Conservation (phyloP, 2,888 invertebrate genomes). For the Listrodromus nycthemerus region DNA sequence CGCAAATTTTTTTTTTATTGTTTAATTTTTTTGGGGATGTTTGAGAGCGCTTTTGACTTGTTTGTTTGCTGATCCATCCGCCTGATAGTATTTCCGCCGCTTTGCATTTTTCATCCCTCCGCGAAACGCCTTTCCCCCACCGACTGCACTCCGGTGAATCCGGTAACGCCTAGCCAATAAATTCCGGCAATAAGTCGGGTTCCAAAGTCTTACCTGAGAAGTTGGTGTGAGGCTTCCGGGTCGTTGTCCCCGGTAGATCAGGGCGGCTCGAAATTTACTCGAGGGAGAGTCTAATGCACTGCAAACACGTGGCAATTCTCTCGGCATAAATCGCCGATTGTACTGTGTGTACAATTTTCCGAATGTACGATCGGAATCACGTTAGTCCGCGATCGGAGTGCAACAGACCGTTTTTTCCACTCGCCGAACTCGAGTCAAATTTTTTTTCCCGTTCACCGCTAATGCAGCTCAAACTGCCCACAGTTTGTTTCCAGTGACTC, state of each 20-base stretch:
- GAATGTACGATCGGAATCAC: neutral
- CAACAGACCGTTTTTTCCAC: neutral
- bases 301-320: neutral
- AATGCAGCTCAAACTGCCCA: neutral
- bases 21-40: neutral
- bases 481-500: neutral
- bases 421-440: neutral
- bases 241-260: constrained; percentile 2
- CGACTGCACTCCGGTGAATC: constrained; percentile 14
- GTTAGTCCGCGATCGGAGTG: neutral
- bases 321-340: neutral
- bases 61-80: constrained; percentile 20
- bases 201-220: neutral
- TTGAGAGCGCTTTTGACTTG: neutral
- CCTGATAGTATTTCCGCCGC: constrained; percentile 11
- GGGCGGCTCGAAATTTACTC: neutral
- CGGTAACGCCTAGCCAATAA: constrained; percentile 67
- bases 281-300: neutral
- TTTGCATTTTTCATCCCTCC: constrained; percentile 38
- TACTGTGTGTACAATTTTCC: neutral
- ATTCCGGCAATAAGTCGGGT: constrained; percentile 69
- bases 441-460: neutral
- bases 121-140: constrained; percentile 46
- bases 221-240: constrained; percentile 13
- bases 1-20: too few species aligned